Conservation (phyloP, 2,113 vertebrate species). For the Polypterus senegalus region DNA sequence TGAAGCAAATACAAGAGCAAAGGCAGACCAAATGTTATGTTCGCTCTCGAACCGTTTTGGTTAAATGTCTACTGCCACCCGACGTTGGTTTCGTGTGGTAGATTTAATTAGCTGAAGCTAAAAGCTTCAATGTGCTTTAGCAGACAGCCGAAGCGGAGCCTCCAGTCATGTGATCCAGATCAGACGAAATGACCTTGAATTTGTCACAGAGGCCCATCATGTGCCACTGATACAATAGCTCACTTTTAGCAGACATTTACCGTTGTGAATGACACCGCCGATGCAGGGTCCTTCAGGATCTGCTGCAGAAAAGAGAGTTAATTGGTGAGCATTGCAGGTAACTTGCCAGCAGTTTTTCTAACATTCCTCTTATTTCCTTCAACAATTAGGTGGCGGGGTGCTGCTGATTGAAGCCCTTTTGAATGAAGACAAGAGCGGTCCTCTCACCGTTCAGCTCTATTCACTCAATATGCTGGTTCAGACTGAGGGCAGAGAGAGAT, state of each 20-base stretch:
- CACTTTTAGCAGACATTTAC: neutral
- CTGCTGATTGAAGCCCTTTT: conserved; percentile 64
- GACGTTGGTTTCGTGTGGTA: too few relatives aligned
- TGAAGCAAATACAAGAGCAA: too few relatives aligned
- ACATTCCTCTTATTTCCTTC: neutral
- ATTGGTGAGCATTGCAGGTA: neutral
- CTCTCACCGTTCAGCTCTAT: conserved; percentile 54
- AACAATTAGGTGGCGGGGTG: conserved; percentile 51
- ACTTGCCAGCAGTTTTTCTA: neutral
- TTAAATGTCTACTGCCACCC: too few relatives aligned
- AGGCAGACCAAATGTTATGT: too few relatives aligned
- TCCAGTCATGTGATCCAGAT: neutral
- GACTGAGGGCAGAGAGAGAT: conserved; percentile 68
- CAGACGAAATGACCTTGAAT: neutral
- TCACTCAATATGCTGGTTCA: conserved; percentile 80
- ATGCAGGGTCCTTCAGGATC: neutral
- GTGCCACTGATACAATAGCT: too few relatives aligned
- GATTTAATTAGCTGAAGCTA: neutral
- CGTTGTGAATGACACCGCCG: neutral
- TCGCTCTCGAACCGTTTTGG: too few relatives aligned
- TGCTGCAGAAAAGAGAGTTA: neutral
- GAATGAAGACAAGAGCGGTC: conserved; percentile 55
- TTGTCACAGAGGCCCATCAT: too few relatives aligned
- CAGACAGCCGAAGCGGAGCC: neutral
- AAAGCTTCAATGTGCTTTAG: neutral